Conservation (phyloP, 1,140 invertebrate species). For the Orchesella cincta region DNA sequence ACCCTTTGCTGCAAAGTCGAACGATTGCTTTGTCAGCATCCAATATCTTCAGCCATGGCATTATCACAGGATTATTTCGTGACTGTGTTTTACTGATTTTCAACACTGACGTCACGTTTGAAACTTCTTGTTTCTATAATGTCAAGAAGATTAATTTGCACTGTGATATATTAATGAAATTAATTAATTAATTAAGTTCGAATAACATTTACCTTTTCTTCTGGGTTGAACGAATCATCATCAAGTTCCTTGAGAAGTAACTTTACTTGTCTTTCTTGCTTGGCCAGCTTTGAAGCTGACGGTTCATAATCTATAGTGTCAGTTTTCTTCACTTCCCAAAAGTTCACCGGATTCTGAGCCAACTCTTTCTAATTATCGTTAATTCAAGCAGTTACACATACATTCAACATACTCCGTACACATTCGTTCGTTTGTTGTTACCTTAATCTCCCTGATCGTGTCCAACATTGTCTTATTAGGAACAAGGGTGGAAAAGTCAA, state of each 20-base stretch:
- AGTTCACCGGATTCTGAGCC: neutral
- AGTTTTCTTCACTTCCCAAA: constrained; percentile 11
- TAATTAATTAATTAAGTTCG: too few species aligned
- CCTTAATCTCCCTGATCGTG: constrained; percentile 35
- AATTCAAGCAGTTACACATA: too few species aligned
- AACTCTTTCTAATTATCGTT: neutral
- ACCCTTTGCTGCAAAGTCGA: constrained; percentile 80
- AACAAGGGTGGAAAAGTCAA: neutral
- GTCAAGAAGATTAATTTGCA: neutral
- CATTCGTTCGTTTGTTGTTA: too few species aligned
- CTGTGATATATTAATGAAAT: too few species aligned
- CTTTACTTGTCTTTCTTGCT: constrained; percentile 25
- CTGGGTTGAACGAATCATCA: neutral
- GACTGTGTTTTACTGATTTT: constrained; percentile 59
- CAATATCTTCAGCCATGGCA: constrained; percentile 78
- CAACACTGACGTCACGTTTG: constrained; percentile 58
- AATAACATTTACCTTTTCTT: neutral
- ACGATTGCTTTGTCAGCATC: constrained; percentile 76
- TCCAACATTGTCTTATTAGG: neutral
- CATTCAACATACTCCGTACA: too few species aligned
- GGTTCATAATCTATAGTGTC: constrained; percentile 12
- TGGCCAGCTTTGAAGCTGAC: constrained; percentile 5
- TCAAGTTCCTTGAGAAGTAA: neutral
- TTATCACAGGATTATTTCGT: neutral
- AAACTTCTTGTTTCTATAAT: neutral